Evolutionary conservation across 2,797 vertebrate species (phyloP), one percentile per base, ranked within the genome.

Genomic region (Peromyscus nudipes): DNA sequence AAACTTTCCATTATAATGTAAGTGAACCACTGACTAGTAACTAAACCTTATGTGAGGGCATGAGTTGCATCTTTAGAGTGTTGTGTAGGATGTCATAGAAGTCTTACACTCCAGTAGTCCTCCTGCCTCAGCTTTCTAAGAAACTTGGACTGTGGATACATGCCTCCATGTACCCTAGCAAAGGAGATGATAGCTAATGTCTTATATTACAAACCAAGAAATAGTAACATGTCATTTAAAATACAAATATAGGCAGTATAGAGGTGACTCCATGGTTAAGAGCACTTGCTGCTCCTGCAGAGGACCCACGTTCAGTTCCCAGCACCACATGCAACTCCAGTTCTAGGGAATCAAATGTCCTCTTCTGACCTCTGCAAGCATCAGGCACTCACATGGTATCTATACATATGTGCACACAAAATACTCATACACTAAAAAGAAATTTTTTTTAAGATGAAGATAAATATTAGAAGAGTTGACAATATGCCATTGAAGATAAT

Each of bases 181-280:
- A 40, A 85, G 65, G 82, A 88, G 31, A 52, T 62, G 67, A 60
- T 40, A 76, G 29, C 43, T 52, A 55, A 90, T 92, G 23, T 40
- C 31, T 88, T 84, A 89, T 37, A 37, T 81, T 86, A n/a, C 17
- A 97, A 85, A 90, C 95, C 49, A 94, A 84, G 55, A 91, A 49
- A 55, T 57, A 91, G 43, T 43, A n/a, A 67, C 67, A 49, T 93
- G 60, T 77, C n/a, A 73, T 62, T 94, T 64, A 90, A 94, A 90
- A 65, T 73, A 65, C 21, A 52, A 89, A 73, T 67, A 69, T 69
- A 25, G 21, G 49, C 27, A 46, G 10, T 52, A 69, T 7, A 52
- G 46, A 69, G 64, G 17, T 27, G 31, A 10, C 64, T 52, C 46
- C 16, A 31, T 14, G 4, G 46, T 17, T 69, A 52, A 16, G 46